Conservation (phyloP, 2,113 vertebrate species). For the Lepus americanus region DNA sequence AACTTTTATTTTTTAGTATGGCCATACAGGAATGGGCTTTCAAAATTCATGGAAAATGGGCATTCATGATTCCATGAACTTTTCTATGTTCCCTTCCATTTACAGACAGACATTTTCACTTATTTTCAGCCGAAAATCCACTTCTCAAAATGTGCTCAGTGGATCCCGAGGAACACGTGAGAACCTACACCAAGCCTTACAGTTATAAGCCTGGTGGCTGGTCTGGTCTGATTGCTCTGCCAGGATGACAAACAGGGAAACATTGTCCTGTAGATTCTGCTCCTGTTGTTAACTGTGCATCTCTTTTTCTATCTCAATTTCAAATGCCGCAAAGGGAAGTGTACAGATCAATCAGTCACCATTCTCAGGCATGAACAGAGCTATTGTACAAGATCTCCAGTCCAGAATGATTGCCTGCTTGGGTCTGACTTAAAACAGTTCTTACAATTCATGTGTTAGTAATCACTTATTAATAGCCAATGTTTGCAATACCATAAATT, state of each 20-base stretch:
- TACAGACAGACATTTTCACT: neutral
- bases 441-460: neutral
- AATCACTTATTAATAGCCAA: neutral
- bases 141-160: neutral
- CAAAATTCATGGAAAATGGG: neutral
- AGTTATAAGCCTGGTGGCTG: neutral
- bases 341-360: neutral
- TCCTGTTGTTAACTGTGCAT: neutral
- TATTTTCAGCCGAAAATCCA: neutral
- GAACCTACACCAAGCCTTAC: neutral
- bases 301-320: neutral
- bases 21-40: neutral
- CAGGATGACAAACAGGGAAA: neutral
- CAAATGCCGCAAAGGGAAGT: neutral
- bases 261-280: neutral
- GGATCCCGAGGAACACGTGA: neutral
- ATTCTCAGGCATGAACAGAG: neutral
- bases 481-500: neutral
- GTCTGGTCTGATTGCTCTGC: neutral
- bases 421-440: neutral
- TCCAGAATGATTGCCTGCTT: neutral
- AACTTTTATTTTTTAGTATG: neutral
- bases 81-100: too few relatives aligned
- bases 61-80: too few relatives aligned
- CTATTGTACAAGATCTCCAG: neutral